phyloP scores from a whole-genome alignment of 2,888 invertebrate species.

The Pachymerium ferrugineum region DNA sequence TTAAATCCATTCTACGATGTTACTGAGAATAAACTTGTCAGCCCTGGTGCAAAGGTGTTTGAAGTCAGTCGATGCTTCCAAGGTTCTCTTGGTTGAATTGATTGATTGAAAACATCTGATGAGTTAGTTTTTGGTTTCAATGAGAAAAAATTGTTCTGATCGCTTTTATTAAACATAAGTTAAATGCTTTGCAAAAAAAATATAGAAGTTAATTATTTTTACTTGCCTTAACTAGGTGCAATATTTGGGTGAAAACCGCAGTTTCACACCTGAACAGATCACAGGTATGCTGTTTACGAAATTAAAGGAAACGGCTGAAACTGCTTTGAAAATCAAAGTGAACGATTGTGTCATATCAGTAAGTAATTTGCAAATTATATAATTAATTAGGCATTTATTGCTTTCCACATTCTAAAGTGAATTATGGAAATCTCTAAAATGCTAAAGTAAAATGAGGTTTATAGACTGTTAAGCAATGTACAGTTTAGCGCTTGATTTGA shows the following conservation, averaged over 20 bases:
- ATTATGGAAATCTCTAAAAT: slow-evolving; percentile 16
- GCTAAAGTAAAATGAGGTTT: slow-evolving; percentile 5
- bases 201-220: neutral
- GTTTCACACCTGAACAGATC: slow-evolving; percentile 88
- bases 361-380: slow-evolving; percentile 39
- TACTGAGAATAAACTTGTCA: neutral
- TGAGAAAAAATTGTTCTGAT: slow-evolving; percentile 4
- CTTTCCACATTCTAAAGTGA: neutral
- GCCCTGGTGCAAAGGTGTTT: neutral
- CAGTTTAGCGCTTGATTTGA: neutral
- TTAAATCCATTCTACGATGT: neutral
- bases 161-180: neutral
- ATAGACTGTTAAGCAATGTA: neutral
- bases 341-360: slow-evolving; percentile 91
- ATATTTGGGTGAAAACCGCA: slow-evolving; percentile 78
- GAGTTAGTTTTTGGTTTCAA: neutral
- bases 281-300: slow-evolving; percentile 96
- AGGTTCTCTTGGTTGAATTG: slow-evolving; percentile 2
- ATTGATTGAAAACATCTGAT: slow-evolving; percentile 19
- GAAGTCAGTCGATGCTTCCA: neutral
- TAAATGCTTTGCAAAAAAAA: neutral
- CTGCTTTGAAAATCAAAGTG: slow-evolving; percentile 79
- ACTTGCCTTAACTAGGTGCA: slow-evolving; percentile 54
- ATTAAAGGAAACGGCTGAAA: slow-evolving; percentile 82
- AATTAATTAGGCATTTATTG: neutral